A percentile compares a stretch with the other conserved stretches of the same genome.
These are phyloP conservation scores for Lindbergichthys nudifrons DNA, from an alignment of 2,797 vertebrate species.

Conservation along the genomic window DNA sequence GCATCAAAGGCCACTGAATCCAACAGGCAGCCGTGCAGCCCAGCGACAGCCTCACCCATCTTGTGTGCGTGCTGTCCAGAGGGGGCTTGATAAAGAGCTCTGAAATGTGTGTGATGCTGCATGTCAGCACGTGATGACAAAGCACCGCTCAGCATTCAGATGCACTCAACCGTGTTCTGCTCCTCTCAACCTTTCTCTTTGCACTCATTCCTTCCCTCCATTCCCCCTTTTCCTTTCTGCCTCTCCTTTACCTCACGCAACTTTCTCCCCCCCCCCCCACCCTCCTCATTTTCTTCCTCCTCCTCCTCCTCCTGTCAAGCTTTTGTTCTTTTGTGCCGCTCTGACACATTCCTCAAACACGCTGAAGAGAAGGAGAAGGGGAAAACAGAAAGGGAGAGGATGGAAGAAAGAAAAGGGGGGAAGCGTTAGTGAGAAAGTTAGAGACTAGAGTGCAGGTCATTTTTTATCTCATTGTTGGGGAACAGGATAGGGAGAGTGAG, in stretches of 20 bases:
- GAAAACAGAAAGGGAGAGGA: conserved; percentile 55
- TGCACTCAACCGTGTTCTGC: conserved; percentile 64
- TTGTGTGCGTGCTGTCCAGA: conserved; percentile 48
- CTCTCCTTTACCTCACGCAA: conserved; percentile 67
- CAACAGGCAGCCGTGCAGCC: conserved; percentile 41
- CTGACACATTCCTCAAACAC: conserved; percentile 81
- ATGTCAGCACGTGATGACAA: conserved; percentile 79
- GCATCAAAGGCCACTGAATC: conserved; percentile 64
- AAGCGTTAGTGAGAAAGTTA: conserved; percentile 54
- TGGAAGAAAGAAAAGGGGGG: conserved; percentile 46
- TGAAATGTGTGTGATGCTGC: conserved; percentile 75
- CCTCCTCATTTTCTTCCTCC: conserved; percentile 39
- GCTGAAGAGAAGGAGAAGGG: conserved; percentile 61
- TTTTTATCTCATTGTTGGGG: conserved; percentile 75
- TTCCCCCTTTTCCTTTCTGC: conserved; percentile 56
- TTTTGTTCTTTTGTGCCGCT: conserved; percentile 83
- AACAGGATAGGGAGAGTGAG: conserved; percentile 62
- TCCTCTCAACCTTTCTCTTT: conserved; percentile 68
- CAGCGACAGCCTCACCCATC: conserved; percentile 53
- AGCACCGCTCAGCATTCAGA: conserved; percentile 74
- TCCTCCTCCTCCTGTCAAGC: conserved; percentile 63
- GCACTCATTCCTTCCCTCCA: conserved; percentile 65
- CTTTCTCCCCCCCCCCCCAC: conserved; percentile 27
- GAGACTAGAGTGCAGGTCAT: conserved; percentile 62
- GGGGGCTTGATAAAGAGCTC: conserved; percentile 70